Base-by-base conservation (phyloP, 1,140 invertebrate genomes). In the Muscidifurax raptorellus region DNA sequence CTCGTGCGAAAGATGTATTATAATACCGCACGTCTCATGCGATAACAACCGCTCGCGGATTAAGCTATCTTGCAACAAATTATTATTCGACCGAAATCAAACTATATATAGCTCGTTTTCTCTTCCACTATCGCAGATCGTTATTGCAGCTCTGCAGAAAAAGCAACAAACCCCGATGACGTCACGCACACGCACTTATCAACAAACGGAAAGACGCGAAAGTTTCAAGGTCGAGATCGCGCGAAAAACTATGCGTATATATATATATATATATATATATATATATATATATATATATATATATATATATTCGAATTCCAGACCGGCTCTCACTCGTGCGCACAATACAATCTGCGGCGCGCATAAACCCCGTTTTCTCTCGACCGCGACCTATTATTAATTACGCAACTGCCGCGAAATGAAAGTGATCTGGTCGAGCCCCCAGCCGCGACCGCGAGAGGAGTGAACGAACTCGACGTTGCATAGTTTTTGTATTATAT, bases 371-470 rank as follows among this genome's bases (percentile, higher is more conserved):
- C 52, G 22, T n/a, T 59, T 59, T 59, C 52, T n/a, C 22, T 7
- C 47, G 18, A n/a, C 52, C 52, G 52, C 52, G 52, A 59, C 22
- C 52, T 59, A 59, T 59, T 22, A 22, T 59, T 59, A n/a, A 59
- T 28, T 69, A 69, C 22, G 27, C 27, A n/a, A 69, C n/a, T 5
- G 6, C 69, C 9, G 69, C 22, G 28, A 59, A 82, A 44, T 75
- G 80, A 64, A 82, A 82, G 79, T 80, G 40, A 75, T 72, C 67
- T 15, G 79, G 40, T 28, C 79, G 79, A 81, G 67, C 67, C 79
- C 67, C 79, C 79, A 72, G 25, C 32, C 9, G 12, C 13, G 5
- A 6, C 12, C 30, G 32, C 25, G 3, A 3, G 4, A 59, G 52
- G 22, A 59, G 52, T 59, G 18, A 59, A n/a, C 52, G 52, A 59